Evolutionary conservation across 2,113 vertebrate genomes (phyloP).

Genomic region (Aldabrachelys gigantea): DNA sequence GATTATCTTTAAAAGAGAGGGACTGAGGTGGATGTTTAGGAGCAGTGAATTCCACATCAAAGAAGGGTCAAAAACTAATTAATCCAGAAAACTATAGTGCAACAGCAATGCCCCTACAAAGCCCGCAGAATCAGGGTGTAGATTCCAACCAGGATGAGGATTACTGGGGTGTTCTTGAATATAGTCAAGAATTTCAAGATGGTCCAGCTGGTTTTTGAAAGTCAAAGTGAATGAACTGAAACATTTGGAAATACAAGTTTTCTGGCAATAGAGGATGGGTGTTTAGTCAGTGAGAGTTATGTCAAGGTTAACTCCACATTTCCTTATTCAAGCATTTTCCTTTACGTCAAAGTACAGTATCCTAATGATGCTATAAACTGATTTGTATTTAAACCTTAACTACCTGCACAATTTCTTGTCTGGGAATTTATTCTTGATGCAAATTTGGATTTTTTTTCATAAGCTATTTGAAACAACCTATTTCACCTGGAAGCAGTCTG

Average conservation of each 20-base stretch:
- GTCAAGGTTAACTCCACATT: not conserved
- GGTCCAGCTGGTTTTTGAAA: not conserved
- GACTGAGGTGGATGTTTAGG: not conserved
- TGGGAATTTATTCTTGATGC: not conserved
- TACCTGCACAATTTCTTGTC: not conserved
- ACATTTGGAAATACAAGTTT: not conserved
- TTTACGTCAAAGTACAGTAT: not conserved
- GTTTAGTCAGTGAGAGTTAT: not conserved
- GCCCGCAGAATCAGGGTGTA: not conserved
- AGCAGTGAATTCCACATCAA: not conserved
- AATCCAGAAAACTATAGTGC: too few relatives aligned
- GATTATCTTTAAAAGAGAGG: accelerated
- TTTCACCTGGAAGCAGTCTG: not conserved
- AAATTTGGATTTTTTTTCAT: not conserved
- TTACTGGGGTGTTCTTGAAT: not conserved
- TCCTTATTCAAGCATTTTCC: not conserved
- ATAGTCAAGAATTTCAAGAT: not conserved
- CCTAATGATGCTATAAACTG: not conserved
- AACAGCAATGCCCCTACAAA: not conserved
- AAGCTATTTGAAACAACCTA: not conserved
- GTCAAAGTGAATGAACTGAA: not conserved
- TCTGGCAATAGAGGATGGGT: not conserved
- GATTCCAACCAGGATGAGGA: not conserved
- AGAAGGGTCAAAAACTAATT: accelerated
- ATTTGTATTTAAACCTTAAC: not conserved